Conservation (phyloP, 2,888 invertebrate species). For the Drosophila silvestris region DNA sequence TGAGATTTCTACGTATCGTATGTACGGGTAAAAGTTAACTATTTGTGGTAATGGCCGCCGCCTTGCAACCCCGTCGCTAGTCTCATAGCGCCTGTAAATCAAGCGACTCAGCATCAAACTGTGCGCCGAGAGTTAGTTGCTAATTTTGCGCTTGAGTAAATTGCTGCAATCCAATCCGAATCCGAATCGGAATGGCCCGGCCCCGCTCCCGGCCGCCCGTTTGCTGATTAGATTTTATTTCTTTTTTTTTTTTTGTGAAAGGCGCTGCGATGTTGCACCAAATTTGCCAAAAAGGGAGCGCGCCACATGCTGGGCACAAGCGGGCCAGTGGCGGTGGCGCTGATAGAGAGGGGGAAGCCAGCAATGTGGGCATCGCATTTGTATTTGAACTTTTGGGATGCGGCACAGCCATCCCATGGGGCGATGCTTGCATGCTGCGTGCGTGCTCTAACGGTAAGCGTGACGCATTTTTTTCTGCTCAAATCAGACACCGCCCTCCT, state of each 20-base stretch:
- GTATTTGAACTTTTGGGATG: constrained; percentile 60
- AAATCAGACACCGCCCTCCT: constrained; percentile 30
- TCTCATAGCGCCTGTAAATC: constrained; percentile 56
- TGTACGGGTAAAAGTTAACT: constrained; percentile 44
- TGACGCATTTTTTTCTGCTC: constrained; percentile 64
- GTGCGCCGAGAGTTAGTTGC: constrained; percentile 66
- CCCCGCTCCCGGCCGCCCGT: constrained; percentile 27
- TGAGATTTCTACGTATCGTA: constrained; percentile 51
- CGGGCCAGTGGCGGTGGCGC: constrained; percentile 50
- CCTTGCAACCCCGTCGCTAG: constrained; percentile 7
- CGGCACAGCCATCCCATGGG: constrained; percentile 50
- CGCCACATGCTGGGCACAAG: constrained; percentile 78
- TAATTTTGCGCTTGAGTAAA: constrained; percentile 80
- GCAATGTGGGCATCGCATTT: constrained; percentile 40
- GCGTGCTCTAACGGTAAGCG: constrained; percentile 75
- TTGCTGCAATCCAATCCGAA: constrained; percentile 70
- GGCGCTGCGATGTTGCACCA: constrained; percentile 71
- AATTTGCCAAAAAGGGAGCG: constrained; percentile 82
- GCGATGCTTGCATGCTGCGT: constrained; percentile 50
- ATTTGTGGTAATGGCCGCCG: constrained; percentile 23
- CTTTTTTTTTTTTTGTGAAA: constrained; percentile 50
- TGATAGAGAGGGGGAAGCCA: constrained; percentile 8
- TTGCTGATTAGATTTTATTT: constrained; percentile 73
- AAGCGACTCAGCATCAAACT: constrained; percentile 67
- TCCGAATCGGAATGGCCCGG: constrained; percentile 39